phyloP scores from a whole-genome alignment of 2,797 vertebrate species.

The Oreortyx pictus region DNA sequence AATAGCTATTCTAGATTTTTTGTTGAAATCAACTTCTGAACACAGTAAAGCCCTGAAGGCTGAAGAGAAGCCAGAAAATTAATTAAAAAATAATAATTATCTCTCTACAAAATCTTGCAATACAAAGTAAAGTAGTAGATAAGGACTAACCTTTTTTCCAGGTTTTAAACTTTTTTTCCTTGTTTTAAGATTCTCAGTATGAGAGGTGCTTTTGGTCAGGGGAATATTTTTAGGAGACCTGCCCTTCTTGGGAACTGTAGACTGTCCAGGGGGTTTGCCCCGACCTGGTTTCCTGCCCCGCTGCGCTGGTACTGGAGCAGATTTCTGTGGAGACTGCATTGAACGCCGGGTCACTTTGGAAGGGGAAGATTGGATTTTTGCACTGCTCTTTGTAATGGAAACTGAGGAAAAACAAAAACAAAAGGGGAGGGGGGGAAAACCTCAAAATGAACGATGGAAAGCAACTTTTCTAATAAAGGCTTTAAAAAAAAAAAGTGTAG shows the following conservation, averaged over 20 bases:
- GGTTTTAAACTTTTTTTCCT: slow-evolving; percentile 90
- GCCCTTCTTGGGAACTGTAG: slow-evolving; percentile 82
- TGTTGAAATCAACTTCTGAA: background rate
- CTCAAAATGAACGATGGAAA: slow-evolving; percentile 72
- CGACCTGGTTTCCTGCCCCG: slow-evolving; percentile 87
- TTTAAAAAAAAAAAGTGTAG: slow-evolving; percentile 50
- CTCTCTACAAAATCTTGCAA: slow-evolving; percentile 40
- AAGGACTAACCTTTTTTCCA: slow-evolving; percentile 89
- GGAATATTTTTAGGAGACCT: slow-evolving; percentile 73
- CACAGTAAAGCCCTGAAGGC: slow-evolving; percentile 56
- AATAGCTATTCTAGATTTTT: background rate
- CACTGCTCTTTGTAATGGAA: slow-evolving; percentile 84
- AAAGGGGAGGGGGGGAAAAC: slow-evolving; percentile 65
- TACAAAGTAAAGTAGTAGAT: slow-evolving; percentile 59
- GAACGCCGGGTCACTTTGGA: slow-evolving; percentile 87
- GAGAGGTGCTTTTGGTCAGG: slow-evolving; percentile 70
- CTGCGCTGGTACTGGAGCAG: slow-evolving; percentile 72
- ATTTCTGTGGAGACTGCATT: slow-evolving; percentile 88
- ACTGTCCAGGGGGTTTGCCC: slow-evolving; percentile 76
- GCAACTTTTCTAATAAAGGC: slow-evolving; percentile 67
- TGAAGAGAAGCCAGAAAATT: slow-evolving; percentile 43
- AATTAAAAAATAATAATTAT: background rate
- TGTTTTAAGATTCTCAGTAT: slow-evolving; percentile 78
- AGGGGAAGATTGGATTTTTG: slow-evolving; percentile 82
- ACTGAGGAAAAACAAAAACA: slow-evolving; percentile 82